Base-by-base conservation (phyloP, 2,888 invertebrate species). In the Chrysopilus asiliformis region DNA sequence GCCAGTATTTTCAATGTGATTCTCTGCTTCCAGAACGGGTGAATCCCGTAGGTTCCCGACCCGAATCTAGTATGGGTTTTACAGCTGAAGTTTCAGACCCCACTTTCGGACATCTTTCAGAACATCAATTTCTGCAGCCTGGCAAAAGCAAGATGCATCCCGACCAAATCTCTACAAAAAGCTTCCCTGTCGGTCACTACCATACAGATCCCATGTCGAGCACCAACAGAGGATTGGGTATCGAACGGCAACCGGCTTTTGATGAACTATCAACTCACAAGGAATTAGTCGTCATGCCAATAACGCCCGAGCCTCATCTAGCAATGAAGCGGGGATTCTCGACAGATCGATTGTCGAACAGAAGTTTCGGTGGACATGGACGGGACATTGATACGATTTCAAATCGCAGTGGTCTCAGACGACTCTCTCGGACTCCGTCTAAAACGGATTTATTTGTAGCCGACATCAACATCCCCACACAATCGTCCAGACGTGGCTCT, bases 1-100 rank as follows among this genome's bases (percentile, higher is more conserved):
- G 86, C 66, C 85, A 86, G 66, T 86, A 76, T 65, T 86, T 76
- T 64, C 78, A 82, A 67, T 75, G 79, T 58, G 80, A 84, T 60
- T 79, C 79, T 42, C 63, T 84, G 49, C 66, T 85, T 50, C 84
- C 84, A 42, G 83, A 82, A 58, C 71, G 79, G 55, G 67, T 72
- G 38, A 79, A 79, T 58, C 75, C 76, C 44, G 67, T 74, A 49
- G 76, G 58, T 16, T 73, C 73, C 45, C 67, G 74, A 44, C 74
- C 76, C 41, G 66, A 72, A n/a, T 76, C 77, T 34, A 70, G 73
- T 49, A 68, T 69, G 34, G 58, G 51, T 3, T 56, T 53, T 12
- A 48, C 55, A 31, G 43, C 57, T 66, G 63, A 57, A 58, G 60
- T 46, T 53, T n/a, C n/a, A n/a, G n/a, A n/a, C n/a, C n/a, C n/a